Percentiles rank a stretch among this genome's conserved stretches.
These are phyloP conservation scores for Diabrotica virgifera DNA, from an alignment of 1,140 invertebrate genomes.

Conservation along the genomic window DNA sequence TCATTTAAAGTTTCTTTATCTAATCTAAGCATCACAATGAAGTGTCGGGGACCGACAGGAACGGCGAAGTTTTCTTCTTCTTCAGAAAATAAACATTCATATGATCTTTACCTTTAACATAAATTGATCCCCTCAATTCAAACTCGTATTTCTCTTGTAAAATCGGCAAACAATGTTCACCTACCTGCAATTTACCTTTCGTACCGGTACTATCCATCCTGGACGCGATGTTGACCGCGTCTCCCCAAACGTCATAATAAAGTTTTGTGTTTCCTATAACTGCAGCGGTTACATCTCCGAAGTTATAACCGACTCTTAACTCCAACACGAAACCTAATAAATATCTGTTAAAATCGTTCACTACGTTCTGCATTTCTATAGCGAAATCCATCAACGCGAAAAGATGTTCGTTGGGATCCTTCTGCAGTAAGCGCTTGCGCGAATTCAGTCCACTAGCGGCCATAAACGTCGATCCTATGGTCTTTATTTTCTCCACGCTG, in stretches of 20 bases:
- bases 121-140: slow-evolving; percentile 80
- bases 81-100: slow-evolving; percentile 83
- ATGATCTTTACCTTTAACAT: slow-evolving; percentile 93
- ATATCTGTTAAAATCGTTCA: slow-evolving; percentile 85
- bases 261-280: slow-evolving; percentile 95
- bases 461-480: slow-evolving; percentile 97
- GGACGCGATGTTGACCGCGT: slow-evolving; percentile 95
- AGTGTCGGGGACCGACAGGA: slow-evolving; percentile 19
- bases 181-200: slow-evolving; percentile 81
- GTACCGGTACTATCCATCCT: slow-evolving; percentile 93
- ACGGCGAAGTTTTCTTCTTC: slow-evolving; percentile 46
- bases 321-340: slow-evolving; percentile 86
- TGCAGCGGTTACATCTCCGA: slow-evolving; percentile 90
- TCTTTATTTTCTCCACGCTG: slow-evolving; percentile 97
- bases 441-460: slow-evolving; percentile 92
- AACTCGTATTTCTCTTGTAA: slow-evolving; percentile 70
- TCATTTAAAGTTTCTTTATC: neutral
- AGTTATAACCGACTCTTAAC: slow-evolving; percentile 78
- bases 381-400: slow-evolving; percentile 87
- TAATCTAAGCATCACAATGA: slow-evolving; percentile 11
- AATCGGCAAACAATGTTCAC: slow-evolving; percentile 66
- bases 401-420: slow-evolving; percentile 72
- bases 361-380: slow-evolving; percentile 79
- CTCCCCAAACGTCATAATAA: slow-evolving; percentile 98
- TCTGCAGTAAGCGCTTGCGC: slow-evolving; percentile 58